phyloP scores from a whole-genome alignment of 2,888 invertebrate genomes.

The Cacoxenus indagator region DNA sequence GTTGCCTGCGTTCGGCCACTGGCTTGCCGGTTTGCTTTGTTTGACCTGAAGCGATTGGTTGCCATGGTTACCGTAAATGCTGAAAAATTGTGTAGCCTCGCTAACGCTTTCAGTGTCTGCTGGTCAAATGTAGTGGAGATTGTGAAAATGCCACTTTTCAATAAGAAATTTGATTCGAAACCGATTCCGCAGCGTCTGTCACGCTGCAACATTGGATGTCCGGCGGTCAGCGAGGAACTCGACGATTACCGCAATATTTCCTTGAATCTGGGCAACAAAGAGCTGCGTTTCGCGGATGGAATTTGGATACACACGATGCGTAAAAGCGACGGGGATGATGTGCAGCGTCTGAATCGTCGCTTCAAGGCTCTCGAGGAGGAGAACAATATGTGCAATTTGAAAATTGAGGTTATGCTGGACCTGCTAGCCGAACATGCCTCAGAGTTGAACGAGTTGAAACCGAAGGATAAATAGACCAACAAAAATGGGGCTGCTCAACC shows the following conservation, averaged over 20 bases:
- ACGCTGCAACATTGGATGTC: conserved; percentile 64
- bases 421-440: conserved; percentile 66
- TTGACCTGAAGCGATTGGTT: conserved; percentile 17
- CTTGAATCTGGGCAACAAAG: conserved; percentile 65
- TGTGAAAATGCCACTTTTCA: conserved; percentile 66
- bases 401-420: conserved; percentile 69
- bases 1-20: neutral
- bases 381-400: conserved; percentile 67
- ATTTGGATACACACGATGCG: conserved; percentile 66
- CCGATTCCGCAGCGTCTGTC: conserved; percentile 59
- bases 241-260: conserved; percentile 66
- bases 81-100: neutral
- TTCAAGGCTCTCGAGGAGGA: conserved; percentile 66
- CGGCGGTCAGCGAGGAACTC: conserved; percentile 63
- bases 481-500: too few relatives aligned
- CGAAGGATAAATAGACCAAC: conserved; percentile 40
- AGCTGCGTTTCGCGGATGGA: conserved; percentile 68
- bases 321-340: conserved; percentile 61
- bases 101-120: neutral
- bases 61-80: conserved; percentile 12
- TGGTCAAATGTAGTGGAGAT: neutral
- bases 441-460: conserved; percentile 57
- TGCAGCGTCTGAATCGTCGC: conserved; percentile 60
- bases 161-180: conserved; percentile 69
- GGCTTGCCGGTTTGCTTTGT: neutral